Evolutionary conservation across 1,140 invertebrate genomes (phyloP).

Genomic region (Scaptodrosophila lebanonensis): DNA sequence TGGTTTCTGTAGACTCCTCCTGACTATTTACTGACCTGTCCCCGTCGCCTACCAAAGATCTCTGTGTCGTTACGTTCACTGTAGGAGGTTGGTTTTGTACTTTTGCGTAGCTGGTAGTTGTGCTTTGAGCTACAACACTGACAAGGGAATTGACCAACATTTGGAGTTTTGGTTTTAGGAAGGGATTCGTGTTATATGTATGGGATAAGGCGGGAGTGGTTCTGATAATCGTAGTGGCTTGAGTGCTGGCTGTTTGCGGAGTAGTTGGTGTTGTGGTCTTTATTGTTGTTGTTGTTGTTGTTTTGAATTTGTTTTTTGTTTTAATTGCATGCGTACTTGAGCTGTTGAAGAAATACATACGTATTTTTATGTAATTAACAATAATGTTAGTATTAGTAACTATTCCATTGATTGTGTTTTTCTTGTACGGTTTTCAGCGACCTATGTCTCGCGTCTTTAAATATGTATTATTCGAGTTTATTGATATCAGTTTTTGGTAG

Average conservation of each 20-base stretch:
- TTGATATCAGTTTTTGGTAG: no score
- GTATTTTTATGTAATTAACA: constrained; percentile 50
- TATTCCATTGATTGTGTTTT: constrained; percentile 14
- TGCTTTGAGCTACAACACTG: constrained; percentile 31
- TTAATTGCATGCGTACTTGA: constrained; percentile 73
- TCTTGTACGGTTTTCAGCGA: constrained; percentile 10
- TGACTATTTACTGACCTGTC: constrained; percentile 32
- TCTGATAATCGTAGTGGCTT: constrained; percentile 26
- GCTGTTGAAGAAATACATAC: constrained; percentile 76
- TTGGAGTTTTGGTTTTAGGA: constrained; percentile 57
- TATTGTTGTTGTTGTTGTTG: constrained; percentile 35
- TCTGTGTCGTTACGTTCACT: not conserved
- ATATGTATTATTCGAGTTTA: no score
- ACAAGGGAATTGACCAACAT: constrained; percentile 40
- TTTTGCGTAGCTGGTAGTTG: constrained; percentile 4
- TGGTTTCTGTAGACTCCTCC: constrained; percentile 41
- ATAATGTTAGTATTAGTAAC: constrained; percentile 66
- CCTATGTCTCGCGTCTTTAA: not conserved
- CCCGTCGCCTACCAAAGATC: constrained; percentile 33
- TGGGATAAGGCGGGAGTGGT: constrained; percentile 11
- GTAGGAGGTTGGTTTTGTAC: constrained; percentile 3
- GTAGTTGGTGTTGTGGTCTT: constrained; percentile 26
- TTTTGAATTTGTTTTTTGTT: constrained; percentile 47
- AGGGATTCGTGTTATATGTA: constrained; percentile 54
- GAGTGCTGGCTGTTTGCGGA: constrained; percentile 35